A percentile compares a stretch with the other conserved stretches of the same genome.
Evolutionary conservation across 2,888 invertebrate genomes (phyloP).

Genomic region (Cantharis nigra): DNA sequence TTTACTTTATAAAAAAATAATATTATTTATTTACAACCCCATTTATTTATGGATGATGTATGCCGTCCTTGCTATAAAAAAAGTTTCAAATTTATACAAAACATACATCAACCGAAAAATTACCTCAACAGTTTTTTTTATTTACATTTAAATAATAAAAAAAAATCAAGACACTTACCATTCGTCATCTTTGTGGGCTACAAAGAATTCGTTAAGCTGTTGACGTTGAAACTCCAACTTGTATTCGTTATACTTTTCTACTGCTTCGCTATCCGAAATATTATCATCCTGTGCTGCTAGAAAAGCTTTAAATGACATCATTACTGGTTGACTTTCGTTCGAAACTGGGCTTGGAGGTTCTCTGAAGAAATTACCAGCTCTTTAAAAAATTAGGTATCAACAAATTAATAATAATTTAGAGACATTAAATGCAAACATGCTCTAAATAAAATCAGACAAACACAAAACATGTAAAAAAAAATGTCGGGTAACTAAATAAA

Average conservation of each 20-base stretch:
- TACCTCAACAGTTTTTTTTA: neutral
- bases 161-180: conserved; percentile 76
- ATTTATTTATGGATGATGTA: conserved; percentile 16
- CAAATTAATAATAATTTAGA: neutral
- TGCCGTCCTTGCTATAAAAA: conserved; percentile 4
- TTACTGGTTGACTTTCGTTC: conserved; percentile 73
- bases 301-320: conserved; percentile 97
- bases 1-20: conserved; percentile 18
- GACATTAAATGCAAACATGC: neutral
- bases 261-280: conserved; percentile 95
- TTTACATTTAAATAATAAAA: neutral
- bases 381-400: conserved; percentile 39
- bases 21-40: conserved; percentile 18
- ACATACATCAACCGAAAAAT: conserved; percentile 4
- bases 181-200: conserved; percentile 99
- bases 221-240: conserved; percentile 95
- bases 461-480: neutral
- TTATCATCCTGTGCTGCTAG: conserved; percentile 95
- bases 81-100: neutral
- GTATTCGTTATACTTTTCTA: conserved; percentile 97
- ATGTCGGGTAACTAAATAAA: neutral
- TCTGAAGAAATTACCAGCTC: conserved; percentile 56
- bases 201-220: conserved; percentile 97
- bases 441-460: neutral
- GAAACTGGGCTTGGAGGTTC: conserved; percentile 57